A percentile compares a stretch with the other conserved stretches of the same genome.
Conservation (phyloP, 2,888 invertebrate species). For the Galeruca laticollis region DNA sequence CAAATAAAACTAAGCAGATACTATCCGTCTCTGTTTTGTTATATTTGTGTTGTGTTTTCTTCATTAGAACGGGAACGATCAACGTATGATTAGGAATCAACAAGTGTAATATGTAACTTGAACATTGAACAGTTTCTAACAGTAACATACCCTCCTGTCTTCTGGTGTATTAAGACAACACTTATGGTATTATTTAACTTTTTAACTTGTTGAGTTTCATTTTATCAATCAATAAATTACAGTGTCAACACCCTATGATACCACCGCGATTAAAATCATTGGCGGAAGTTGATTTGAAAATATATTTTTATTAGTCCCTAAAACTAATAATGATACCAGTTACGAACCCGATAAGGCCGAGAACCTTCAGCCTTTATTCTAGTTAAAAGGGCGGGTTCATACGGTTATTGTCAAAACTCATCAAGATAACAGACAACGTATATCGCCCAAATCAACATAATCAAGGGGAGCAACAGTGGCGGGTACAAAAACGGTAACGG, state of each 20-base stretch:
- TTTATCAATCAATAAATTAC: background rate
- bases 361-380: background rate
- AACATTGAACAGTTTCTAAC: too few species aligned
- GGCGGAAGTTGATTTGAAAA: constrained; percentile 11
- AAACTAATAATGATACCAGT: background rate
- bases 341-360: constrained; percentile 5
- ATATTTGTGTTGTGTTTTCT: too few species aligned
- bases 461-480: constrained; percentile 16
- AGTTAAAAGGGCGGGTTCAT: background rate
- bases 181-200: background rate
- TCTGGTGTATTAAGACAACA: too few species aligned
- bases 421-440: constrained; percentile 47
- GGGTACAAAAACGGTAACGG: background rate
- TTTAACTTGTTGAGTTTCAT: background rate
- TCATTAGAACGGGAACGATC: too few species aligned
- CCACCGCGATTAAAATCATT: background rate
- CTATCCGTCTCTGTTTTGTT: too few species aligned
- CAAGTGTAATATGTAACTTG: too few species aligned
- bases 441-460: constrained; percentile 18
- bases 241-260: background rate
- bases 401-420: constrained; percentile 42
- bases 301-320: constrained; percentile 6
- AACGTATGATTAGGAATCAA: too few species aligned
- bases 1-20: too few species aligned
- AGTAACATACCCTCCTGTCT: too few species aligned